phyloP scores from a whole-genome alignment of 2,797 vertebrate species.

The Zenarchopterus dispar region DNA sequence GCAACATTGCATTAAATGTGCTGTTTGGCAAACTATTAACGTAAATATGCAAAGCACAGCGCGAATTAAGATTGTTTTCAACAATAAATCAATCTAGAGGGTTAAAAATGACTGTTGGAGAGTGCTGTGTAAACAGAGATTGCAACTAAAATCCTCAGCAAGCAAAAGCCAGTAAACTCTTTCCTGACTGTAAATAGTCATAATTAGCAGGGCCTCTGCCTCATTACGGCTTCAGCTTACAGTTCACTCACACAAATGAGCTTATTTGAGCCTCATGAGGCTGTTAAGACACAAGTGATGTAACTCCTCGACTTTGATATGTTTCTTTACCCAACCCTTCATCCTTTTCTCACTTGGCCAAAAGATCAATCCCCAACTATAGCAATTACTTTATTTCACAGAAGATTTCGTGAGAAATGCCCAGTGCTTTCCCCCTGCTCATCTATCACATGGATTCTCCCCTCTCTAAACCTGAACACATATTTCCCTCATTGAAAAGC shows the following conservation, averaged over 20 bases:
- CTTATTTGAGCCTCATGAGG: constrained; percentile 48
- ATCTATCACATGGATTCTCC: neutral
- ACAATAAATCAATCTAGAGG: neutral
- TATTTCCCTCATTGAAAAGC: neutral
- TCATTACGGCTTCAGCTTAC: constrained; percentile 25
- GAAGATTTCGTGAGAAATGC: constrained; percentile 55
- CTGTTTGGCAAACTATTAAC: too few species aligned
- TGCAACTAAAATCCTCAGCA: constrained; percentile 7
- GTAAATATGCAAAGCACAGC: too few species aligned
- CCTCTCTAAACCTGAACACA: too few species aligned
- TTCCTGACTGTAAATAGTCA: constrained; percentile 44
- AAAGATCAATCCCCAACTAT: too few species aligned
- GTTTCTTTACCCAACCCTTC: constrained; percentile 3
- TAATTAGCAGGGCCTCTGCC: constrained; percentile 45
- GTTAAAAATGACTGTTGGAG: constrained; percentile 4
- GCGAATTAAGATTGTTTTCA: too few species aligned
- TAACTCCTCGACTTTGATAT: constrained; percentile 17
- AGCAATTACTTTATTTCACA: constrained; percentile 36
- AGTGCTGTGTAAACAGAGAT: constrained; percentile 22
- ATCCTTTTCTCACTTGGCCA: constrained; percentile 10
- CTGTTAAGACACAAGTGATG: constrained; percentile 38
- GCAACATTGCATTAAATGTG: too few species aligned
- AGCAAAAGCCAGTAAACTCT: constrained; percentile 36
- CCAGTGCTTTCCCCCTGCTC: neutral
- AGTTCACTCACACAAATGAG: constrained; percentile 14